Conservation (phyloP, 2,113 vertebrate species). For the Apeltes quadracus region DNA sequence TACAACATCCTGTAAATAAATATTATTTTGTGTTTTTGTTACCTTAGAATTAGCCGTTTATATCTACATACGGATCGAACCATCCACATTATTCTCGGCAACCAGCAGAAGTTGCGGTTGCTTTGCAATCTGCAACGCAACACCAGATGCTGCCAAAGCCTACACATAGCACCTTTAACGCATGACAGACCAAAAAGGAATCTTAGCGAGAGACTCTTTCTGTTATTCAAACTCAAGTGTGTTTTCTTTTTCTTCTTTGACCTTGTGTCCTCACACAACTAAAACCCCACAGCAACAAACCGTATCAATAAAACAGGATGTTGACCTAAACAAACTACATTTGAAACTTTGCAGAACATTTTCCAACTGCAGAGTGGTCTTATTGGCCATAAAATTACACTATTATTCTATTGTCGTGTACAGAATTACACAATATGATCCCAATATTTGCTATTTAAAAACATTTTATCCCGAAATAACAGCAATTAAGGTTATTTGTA, state of each 20-base stretch:
- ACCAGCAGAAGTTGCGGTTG: neutral
- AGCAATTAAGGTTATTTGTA: constrained; percentile 24
- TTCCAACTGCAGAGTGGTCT: constrained; percentile 24
- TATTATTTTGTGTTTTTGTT: neutral
- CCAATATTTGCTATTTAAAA: constrained; percentile 7
- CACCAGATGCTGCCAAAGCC: neutral
- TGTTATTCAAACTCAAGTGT: constrained; percentile 10
- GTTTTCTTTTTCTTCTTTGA: neutral
- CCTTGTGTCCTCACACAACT: neutral
- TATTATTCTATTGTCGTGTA: no score
- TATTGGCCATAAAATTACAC: neutral
- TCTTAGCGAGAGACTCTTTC: neutral
- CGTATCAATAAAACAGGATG: constrained; percentile 10
- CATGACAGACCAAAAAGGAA: neutral
- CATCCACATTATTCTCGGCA: neutral
- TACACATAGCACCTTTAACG: neutral
- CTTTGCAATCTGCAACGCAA: neutral
- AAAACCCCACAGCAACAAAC: constrained; percentile 10
- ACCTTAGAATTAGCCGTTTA: neutral
- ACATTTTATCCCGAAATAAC: constrained; percentile 3
- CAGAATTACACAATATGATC: constrained; percentile 1
- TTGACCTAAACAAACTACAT: constrained; percentile 40
- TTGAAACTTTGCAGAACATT: constrained; percentile 34
- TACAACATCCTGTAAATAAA: neutral
- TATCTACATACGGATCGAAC: neutral